These are phyloP conservation scores for Charina bottae DNA, from an alignment of 2,113 vertebrate genomes.

Conservation along the genomic window DNA sequence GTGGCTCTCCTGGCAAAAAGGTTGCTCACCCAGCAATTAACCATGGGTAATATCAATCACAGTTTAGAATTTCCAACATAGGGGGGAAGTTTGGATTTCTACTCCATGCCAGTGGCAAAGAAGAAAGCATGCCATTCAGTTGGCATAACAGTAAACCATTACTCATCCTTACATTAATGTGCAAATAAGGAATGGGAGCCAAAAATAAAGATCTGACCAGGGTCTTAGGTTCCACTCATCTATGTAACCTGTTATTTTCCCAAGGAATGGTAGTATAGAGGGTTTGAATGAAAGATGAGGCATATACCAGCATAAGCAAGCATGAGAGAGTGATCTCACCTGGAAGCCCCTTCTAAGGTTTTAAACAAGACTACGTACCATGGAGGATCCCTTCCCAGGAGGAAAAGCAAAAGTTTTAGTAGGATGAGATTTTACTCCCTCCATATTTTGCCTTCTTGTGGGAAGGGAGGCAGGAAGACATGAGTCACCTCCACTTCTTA, in stretches of 20 bases:
- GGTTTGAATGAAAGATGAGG: not conserved
- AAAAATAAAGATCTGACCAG: not conserved
- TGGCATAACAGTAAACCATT: not conserved
- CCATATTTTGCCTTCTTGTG: not conserved
- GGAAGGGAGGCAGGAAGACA: not conserved
- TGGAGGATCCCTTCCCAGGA: not conserved
- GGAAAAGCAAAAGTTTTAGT: not conserved
- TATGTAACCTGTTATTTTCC: not conserved
- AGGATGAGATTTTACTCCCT: not conserved
- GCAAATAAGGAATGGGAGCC: not conserved
- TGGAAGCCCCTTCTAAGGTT: not conserved
- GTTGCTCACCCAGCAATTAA: no score
- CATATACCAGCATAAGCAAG: not conserved
- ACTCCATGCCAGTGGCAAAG: not conserved
- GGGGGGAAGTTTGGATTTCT: not conserved
- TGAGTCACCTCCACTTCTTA: not conserved
- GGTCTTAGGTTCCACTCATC: not conserved
- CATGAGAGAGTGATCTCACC: not conserved
- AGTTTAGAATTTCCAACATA: not conserved
- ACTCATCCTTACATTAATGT: not conserved
- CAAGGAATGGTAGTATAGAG: not conserved
- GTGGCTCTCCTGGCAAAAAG: no score
- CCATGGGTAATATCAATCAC: not conserved
- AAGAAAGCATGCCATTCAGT: no score
- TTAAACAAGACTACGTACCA: not conserved